phyloP scores from a whole-genome alignment of 2,888 invertebrate species.

The Rutpela maculata region DNA sequence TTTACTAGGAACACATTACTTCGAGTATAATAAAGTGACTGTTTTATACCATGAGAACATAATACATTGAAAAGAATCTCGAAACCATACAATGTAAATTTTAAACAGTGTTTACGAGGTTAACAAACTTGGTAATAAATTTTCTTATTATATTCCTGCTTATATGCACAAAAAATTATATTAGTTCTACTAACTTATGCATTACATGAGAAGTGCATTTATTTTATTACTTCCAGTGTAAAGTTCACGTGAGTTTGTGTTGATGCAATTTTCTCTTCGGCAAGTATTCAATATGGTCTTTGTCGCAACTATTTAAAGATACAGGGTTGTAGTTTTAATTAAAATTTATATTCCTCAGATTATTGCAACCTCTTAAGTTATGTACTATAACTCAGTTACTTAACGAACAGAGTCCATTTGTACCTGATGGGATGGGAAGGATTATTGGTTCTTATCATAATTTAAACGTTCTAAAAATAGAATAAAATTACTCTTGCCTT shows the following conservation, averaged over 20 bases:
- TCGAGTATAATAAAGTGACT: slow-evolving; percentile 37
- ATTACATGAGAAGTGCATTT: slow-evolving; percentile 12
- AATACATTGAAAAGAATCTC: slow-evolving; percentile 30
- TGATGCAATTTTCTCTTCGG: not conserved
- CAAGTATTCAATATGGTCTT: not conserved
- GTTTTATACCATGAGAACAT: slow-evolving; percentile 40
- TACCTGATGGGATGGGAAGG: no score
- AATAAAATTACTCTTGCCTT: no score
- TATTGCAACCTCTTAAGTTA: no score
- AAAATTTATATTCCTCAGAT: no score
- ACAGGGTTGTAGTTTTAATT: not conserved
- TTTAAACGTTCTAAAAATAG: no score
- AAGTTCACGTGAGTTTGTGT: not conserved
- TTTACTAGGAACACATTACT: slow-evolving; percentile 35
- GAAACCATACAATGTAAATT: slow-evolving; percentile 42
- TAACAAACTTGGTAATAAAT: slow-evolving; percentile 38
- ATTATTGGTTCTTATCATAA: no score
- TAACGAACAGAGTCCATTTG: no score
- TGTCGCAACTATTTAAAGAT: not conserved
- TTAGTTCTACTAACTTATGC: slow-evolving; percentile 11
- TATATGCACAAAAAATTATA: slow-evolving; percentile 22
- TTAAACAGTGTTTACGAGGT: slow-evolving; percentile 41
- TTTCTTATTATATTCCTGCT: slow-evolving; percentile 32
- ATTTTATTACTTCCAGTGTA: slow-evolving; percentile 7
- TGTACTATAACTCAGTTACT: no score